phyloP scores from a whole-genome alignment of 2,888 invertebrate genomes.

The Ashinkailepas kermadecensis region DNA sequence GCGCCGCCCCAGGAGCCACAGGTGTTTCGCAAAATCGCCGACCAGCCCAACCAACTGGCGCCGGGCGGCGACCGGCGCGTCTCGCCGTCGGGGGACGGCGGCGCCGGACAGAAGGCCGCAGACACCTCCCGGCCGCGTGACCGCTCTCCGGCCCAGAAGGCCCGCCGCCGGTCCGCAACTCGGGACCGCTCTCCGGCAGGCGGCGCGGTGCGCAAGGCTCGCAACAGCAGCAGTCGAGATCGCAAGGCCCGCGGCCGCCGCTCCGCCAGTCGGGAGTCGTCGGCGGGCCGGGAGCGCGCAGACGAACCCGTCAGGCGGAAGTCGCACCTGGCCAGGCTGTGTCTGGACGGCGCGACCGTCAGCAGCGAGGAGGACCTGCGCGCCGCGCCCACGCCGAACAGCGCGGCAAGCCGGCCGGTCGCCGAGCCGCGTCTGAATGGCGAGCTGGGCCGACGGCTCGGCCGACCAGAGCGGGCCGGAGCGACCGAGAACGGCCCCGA shows the following conservation, averaged over 20 bases:
- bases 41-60: background rate
- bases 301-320: background rate
- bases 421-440: background rate
- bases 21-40: background rate
- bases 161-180: too few relatives aligned
- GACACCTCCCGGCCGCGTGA: too few relatives aligned
- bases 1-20: background rate
- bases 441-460: background rate
- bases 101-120: too few relatives aligned
- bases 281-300: background rate
- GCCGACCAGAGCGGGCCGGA: background rate
- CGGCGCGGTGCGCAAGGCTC: background rate
- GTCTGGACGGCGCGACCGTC: background rate
- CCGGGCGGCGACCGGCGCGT: background rate
- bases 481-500: background rate
- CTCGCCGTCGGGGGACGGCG: too few relatives aligned
- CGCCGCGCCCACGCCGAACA: background rate
- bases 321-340: background rate
- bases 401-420: background rate
- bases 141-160: too few relatives aligned
- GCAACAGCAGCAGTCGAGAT: background rate
- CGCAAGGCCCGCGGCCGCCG: background rate
- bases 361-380: background rate
- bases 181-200: background rate
- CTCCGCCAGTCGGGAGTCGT: background rate